Evolutionary conservation across 2,888 invertebrate species (phyloP).

Genomic region (Lacanobia wlatinum): DNA sequence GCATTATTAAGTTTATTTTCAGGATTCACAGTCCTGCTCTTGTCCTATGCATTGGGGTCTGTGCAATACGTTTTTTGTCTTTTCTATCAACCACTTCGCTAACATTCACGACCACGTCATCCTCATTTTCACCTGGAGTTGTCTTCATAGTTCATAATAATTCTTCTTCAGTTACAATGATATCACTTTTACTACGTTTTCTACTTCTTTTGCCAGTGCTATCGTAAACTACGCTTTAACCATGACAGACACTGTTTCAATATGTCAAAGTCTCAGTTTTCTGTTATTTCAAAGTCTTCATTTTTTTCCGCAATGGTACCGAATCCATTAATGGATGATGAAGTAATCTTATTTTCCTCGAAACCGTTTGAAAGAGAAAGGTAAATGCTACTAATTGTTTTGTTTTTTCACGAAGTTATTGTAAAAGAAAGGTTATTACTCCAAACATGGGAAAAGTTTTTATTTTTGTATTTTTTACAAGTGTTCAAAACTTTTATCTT

Average conservation of each 20-base stretch:
- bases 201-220: too few relatives aligned
- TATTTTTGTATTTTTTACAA: not conserved
- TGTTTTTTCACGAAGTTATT: not conserved
- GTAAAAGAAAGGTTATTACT: not conserved
- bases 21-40: not conserved
- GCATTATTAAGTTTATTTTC: not conserved
- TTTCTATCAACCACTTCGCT: too few relatives aligned
- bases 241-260: not conserved
- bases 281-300: not conserved
- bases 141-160: too few relatives aligned
- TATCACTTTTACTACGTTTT: too few relatives aligned
- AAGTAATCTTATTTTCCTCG: slow-evolving; percentile 31
- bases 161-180: too few relatives aligned
- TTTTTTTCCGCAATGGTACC: not conserved
- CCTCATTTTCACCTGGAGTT: too few relatives aligned
- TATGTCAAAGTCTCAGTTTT: not conserved
- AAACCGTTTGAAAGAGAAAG: slow-evolving; percentile 29
- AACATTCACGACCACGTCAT: too few relatives aligned
- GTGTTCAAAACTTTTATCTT: not conserved
- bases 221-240: too few relatives aligned
- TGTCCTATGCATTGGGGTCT: too few relatives aligned
- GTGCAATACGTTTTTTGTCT: too few relatives aligned
- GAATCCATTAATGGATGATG: slow-evolving; percentile 3
- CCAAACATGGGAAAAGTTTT: not conserved
- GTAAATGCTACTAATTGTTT: slow-evolving; percentile 18